A percentile compares a stretch with the other conserved stretches of the same genome.
Evolutionary conservation across 2,113 vertebrate genomes (phyloP).

Genomic region (Ursus arctos): DNA sequence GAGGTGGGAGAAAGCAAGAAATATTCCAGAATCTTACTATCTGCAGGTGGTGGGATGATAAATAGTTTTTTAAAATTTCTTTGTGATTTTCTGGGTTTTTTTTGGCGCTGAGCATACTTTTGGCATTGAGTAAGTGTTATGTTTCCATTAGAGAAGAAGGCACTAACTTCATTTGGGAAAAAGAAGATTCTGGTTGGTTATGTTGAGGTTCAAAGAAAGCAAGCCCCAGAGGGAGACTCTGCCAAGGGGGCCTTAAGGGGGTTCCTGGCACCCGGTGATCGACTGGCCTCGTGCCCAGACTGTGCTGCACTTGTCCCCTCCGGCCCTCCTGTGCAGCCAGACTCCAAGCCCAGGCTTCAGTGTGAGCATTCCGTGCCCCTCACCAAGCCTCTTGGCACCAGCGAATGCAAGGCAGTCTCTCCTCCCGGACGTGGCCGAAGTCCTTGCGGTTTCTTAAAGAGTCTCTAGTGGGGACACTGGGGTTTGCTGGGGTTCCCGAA

Average conservation of each 20-base stretch:
- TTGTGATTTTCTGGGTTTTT: background rate
- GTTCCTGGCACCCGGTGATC: background rate
- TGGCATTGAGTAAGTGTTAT: background rate
- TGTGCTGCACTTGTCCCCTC: background rate
- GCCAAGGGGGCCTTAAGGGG: no score
- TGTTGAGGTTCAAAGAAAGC: background rate
- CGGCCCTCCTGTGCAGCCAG: background rate
- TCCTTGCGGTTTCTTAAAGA: background rate
- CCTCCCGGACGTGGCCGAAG: background rate
- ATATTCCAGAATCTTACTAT: background rate
- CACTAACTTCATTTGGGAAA: background rate
- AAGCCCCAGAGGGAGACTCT: background rate
- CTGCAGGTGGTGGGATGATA: background rate
- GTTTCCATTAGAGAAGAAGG: background rate
- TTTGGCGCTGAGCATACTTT: background rate
- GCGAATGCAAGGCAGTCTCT: background rate
- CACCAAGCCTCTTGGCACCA: background rate
- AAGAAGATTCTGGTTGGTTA: background rate
- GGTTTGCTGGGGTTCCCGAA: constrained; percentile 38
- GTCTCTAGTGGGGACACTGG: background rate
- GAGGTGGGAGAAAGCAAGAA: background rate
- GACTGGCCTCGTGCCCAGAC: background rate
- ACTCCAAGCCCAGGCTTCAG: background rate
- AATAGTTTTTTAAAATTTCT: background rate
- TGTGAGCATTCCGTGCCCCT: background rate